Percentiles rank a stretch among this genome's conserved stretches.
Evolutionary conservation across 2,113 vertebrate genomes (phyloP).

Genomic region (Struthidea cinerea): DNA sequence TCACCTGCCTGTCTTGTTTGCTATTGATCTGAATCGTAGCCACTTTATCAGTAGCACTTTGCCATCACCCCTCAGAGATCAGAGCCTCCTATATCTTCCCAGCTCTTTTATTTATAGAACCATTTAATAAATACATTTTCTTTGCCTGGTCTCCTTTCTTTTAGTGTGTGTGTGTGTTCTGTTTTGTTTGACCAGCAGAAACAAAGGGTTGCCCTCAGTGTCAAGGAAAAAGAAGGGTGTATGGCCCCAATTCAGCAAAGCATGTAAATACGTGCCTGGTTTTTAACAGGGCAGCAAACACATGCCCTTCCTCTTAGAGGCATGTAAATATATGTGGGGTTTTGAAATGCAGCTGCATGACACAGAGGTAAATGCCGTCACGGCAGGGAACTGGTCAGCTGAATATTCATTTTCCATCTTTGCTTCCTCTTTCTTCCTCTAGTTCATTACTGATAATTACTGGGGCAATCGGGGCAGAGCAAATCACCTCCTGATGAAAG

Average conservation of each 20-base stretch:
- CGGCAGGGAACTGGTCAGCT: neutral
- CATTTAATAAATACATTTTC: conserved; percentile 63
- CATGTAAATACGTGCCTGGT: conserved; percentile 3
- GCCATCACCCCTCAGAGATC: conserved; percentile 59
- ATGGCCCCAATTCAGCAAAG: conserved; percentile 39
- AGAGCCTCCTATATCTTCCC: conserved; percentile 36
- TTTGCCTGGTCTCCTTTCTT: neutral
- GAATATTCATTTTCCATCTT: neutral
- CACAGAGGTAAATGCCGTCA: neutral
- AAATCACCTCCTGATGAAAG: neutral
- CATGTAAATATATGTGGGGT: neutral
- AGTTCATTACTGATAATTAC: neutral
- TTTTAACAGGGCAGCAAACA: conserved; percentile 14
- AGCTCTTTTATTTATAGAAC: conserved; percentile 63
- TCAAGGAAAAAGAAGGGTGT: conserved; percentile 56
- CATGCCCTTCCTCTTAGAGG: neutral
- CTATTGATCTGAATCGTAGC: conserved; percentile 57
- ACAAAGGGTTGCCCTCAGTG: neutral
- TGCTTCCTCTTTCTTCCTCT: neutral
- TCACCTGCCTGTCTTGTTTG: conserved; percentile 55
- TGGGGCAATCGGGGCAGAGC: neutral
- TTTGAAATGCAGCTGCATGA: neutral
- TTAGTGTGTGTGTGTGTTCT: neutral
- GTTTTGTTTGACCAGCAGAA: conserved; percentile 58
- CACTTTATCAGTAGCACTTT: conserved; percentile 63